Conservation (phyloP, 2,797 vertebrate species). For the Kryptopterus vitreolus region DNA sequence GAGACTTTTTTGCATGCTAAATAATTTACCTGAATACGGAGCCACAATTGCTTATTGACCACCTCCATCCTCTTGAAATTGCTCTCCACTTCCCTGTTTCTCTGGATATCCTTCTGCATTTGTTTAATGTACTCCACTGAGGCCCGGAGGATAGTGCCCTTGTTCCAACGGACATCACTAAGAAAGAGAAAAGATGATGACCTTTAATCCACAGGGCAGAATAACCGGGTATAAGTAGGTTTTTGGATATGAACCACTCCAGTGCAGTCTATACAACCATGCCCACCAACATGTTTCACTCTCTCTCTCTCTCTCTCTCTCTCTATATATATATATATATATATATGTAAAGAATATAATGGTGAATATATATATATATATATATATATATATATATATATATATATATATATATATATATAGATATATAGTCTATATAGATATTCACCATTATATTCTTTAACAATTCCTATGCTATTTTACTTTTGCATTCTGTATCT, state of each 20-base stretch:
- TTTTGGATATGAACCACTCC: not conserved
- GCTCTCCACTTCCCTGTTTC: slow-evolving; percentile 89
- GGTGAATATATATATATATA: too few species aligned
- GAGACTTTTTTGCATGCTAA: not conserved
- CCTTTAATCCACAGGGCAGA: not conserved
- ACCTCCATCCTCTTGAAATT: slow-evolving; percentile 95
- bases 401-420: too few species aligned
- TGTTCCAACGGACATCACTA: slow-evolving; percentile 98
- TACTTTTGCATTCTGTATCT: not conserved
- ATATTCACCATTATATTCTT: too few species aligned
- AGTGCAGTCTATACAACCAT: not conserved
- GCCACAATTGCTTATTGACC: slow-evolving; percentile 91
- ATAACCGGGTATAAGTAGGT: not conserved
- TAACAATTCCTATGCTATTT: too few species aligned
- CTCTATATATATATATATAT: too few species aligned
- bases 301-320: too few species aligned
- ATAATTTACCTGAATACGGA: slow-evolving; percentile 88
- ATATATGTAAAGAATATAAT: too few species aligned
- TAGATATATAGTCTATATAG: too few species aligned
- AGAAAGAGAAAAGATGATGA: slow-evolving; percentile 13
- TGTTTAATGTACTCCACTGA: slow-evolving; percentile 97
- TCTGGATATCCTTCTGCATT: slow-evolving; percentile 95
- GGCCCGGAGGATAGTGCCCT: slow-evolving; percentile 94
- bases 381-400: too few species aligned
- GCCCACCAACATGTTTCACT: not conserved